Evolutionary conservation across 2,113 vertebrate species (phyloP).

Genomic region (Eulemur rufifrons): DNA sequence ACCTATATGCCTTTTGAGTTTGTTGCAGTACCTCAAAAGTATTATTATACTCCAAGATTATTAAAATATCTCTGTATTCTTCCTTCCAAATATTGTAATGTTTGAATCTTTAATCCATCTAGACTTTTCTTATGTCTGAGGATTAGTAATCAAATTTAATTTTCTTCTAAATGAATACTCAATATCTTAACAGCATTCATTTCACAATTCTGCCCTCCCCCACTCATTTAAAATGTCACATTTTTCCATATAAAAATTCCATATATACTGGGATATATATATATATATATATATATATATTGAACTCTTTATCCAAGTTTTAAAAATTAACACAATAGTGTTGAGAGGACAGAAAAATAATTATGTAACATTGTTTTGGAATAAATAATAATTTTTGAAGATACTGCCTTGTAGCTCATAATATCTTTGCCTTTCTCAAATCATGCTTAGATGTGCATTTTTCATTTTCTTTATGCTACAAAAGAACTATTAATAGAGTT

Average conservation of each 20-base stretch:
- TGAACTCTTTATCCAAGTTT: neutral
- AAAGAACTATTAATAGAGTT: conserved; percentile 4
- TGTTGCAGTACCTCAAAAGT: neutral
- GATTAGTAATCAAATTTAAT: neutral
- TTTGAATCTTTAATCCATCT: neutral
- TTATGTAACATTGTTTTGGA: neutral
- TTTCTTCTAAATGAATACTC: conserved; percentile 8
- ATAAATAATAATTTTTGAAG: neutral
- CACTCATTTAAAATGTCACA: neutral
- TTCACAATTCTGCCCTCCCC: neutral
- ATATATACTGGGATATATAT: neutral
- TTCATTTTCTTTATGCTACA: neutral
- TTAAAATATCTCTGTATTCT: neutral
- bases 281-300: neutral
- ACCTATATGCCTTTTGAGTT: neutral
- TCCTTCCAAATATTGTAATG: neutral
- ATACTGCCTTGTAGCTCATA: neutral
- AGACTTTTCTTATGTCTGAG: neutral
- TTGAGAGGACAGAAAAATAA: neutral
- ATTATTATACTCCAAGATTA: neutral
- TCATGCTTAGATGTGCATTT: neutral
- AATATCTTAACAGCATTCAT: neutral
- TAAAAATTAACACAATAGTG: neutral
- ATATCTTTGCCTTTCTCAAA: neutral
- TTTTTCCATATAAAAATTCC: neutral